These are phyloP conservation scores for Gallinago nigripennis DNA, from an alignment of 2,797 vertebrate genomes.

Conservation along the genomic window DNA sequence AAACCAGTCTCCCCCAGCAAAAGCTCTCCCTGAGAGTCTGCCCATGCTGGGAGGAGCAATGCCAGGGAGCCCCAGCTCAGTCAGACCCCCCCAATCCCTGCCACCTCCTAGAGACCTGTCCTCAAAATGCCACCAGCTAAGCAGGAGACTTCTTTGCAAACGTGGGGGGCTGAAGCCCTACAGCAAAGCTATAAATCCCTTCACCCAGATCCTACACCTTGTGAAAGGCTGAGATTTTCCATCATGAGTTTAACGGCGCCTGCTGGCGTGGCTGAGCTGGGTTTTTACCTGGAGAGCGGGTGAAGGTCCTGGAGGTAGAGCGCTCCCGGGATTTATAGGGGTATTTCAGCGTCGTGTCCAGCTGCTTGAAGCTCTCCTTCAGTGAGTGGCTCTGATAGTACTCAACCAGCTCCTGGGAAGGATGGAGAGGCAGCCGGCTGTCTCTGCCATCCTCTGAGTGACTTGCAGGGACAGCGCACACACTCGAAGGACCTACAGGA, in stretches of 20 bases:
- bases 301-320: conserved; percentile 82
- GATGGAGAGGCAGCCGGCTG: background rate
- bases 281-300: conserved; percentile 88
- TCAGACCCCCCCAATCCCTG: accelerated
- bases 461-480: accelerated
- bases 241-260: accelerated
- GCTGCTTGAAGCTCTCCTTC: conserved; percentile 97
- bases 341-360: conserved; percentile 92
- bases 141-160: background rate
- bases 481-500: background rate
- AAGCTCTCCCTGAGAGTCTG: background rate
- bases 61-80: background rate
- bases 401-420: conserved; percentile 84
- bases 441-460: background rate
- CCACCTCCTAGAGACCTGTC: accelerated
- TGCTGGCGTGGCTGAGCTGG: accelerated
- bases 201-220: background rate
- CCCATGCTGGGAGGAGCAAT: background rate
- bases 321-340: conserved; percentile 94
- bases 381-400: conserved; percentile 96
- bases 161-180: accelerated
- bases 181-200: background rate
- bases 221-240: background rate
- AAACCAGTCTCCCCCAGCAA: background rate
- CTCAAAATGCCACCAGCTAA: background rate